These are phyloP conservation scores for Oryzias melastigma DNA, from an alignment of 2,113 vertebrate genomes.

Conservation along the genomic window DNA sequence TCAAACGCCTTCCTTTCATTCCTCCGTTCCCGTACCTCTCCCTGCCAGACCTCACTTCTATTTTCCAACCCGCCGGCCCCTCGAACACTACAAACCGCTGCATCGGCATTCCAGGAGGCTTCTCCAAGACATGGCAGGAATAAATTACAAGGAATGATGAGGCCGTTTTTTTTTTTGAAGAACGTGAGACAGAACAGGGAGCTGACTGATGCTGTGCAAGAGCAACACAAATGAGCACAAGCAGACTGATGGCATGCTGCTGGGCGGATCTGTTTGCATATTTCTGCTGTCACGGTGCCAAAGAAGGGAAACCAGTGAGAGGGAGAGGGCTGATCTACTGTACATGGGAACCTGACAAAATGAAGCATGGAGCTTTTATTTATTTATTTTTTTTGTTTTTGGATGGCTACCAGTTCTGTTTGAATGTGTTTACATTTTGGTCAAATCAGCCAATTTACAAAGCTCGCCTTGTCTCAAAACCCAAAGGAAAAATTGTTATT, in stretches of 20 bases:
- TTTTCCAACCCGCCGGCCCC: constrained; percentile 49
- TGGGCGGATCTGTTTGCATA: constrained; percentile 31
- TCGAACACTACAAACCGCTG: constrained; percentile 47
- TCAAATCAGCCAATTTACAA: no score
- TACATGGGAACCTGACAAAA: neutral
- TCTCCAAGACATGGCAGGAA: constrained; percentile 44
- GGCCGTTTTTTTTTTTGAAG: constrained; percentile 7
- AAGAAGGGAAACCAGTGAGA: constrained; percentile 6
- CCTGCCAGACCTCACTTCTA: constrained; percentile 55
- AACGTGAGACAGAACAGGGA: constrained; percentile 26
- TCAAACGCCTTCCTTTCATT: constrained; percentile 56
- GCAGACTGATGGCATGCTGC: constrained; percentile 1
- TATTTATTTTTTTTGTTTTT: no score
- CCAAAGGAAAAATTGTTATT: no score
- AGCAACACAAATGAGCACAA: constrained; percentile 16
- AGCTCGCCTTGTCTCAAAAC: no score
- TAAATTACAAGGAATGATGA: constrained; percentile 47
- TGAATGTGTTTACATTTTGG: no score
- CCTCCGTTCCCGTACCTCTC: constrained; percentile 21
- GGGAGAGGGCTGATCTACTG: neutral
- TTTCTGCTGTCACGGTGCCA: constrained; percentile 22
- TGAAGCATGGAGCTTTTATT: no score
- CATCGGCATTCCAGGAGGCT: constrained; percentile 52
- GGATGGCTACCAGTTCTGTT: no score
- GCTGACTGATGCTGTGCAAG: constrained; percentile 15